Percentiles rank a stretch among this genome's conserved stretches.
Conservation (phyloP, 2,888 invertebrate species). For the Agelastica alni region DNA sequence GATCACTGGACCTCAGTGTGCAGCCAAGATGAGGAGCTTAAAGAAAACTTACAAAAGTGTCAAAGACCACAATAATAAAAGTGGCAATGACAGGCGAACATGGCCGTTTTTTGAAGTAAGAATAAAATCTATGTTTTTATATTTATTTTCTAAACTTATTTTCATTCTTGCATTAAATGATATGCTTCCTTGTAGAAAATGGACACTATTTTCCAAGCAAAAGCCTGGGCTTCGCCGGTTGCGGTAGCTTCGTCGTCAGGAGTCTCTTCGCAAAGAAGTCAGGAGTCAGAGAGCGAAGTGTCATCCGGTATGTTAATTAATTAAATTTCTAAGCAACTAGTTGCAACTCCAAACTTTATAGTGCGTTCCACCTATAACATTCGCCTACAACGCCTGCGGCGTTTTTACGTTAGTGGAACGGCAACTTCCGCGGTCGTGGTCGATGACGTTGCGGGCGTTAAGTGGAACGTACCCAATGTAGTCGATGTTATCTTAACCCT, state of each 20-base stretch:
- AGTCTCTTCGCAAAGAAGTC: background rate
- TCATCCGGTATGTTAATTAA: background rate
- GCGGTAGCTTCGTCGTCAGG: slow-evolving; percentile 4
- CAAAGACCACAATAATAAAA: background rate
- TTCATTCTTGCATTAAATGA: slow-evolving; percentile 1
- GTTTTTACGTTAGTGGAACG: too few relatives aligned
- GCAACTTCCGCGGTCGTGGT: too few relatives aligned
- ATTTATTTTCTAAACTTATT: slow-evolving; percentile 3
- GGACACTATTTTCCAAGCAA: background rate
- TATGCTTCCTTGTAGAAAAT: slow-evolving; percentile 3
- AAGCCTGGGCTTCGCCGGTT: slow-evolving; percentile 1
- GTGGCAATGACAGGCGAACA: background rate
- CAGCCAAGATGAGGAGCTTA: background rate
- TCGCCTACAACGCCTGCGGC: too few relatives aligned
- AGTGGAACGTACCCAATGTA: too few relatives aligned
- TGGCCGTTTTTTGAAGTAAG: background rate
- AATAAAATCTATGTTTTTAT: background rate
- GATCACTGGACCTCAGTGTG: background rate
- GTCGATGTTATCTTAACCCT: too few relatives aligned
- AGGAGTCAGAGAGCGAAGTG: slow-evolving; percentile 3
- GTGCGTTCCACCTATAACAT: too few relatives aligned
- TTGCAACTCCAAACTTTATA: slow-evolving; percentile 6
- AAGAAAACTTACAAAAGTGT: background rate
- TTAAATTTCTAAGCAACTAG: background rate
- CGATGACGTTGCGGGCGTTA: too few relatives aligned